These are phyloP conservation scores for Lithophane ornitopus DNA, from an alignment of 2,888 invertebrate species.

Conservation along the genomic window DNA sequence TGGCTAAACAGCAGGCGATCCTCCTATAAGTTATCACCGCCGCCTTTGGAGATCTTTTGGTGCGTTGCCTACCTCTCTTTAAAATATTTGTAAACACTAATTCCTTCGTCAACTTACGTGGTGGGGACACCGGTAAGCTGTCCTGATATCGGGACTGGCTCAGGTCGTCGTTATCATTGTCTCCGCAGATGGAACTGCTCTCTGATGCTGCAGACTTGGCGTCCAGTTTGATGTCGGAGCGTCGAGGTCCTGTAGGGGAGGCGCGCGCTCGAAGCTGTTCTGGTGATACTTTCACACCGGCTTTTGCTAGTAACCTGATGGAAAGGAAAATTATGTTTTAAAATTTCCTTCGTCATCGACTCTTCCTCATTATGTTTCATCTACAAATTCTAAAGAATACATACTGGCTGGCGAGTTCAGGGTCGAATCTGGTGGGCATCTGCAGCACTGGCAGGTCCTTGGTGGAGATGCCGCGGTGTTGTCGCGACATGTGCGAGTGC, in stretches of 20 bases:
- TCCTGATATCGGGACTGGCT: slow-evolving; percentile 92
- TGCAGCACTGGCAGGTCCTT: slow-evolving; percentile 97
- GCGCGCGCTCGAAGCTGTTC: slow-evolving; percentile 96
- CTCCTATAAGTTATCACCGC: not conserved
- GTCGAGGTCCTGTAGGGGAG: slow-evolving; percentile 95
- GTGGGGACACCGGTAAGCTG: slow-evolving; percentile 91
- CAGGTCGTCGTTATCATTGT: slow-evolving; percentile 96
- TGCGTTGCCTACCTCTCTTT: not conserved
- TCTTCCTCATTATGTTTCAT: not conserved
- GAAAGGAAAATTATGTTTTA: not conserved
- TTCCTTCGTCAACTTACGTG: slow-evolving; percentile 83
- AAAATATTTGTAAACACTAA: not conserved
- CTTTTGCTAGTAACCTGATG: slow-evolving; percentile 94
- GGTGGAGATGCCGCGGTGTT: slow-evolving; percentile 97
- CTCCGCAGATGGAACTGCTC: slow-evolving; percentile 94
- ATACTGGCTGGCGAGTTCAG: slow-evolving; percentile 95
- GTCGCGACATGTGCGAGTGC: slow-evolving; percentile 98
- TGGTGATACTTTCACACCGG: slow-evolving; percentile 96
- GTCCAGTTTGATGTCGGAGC: slow-evolving; percentile 94
- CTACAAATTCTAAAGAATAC: slow-evolving; percentile 61
- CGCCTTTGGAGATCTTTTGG: not conserved
- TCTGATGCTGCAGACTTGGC: slow-evolving; percentile 94
- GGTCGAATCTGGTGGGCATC: slow-evolving; percentile 98
- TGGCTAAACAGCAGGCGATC: too few species aligned
- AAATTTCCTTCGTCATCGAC: not conserved